phyloP scores from a whole-genome alignment of 92 coral and sea anemone species.

The Zoanthus gigantus region DNA sequence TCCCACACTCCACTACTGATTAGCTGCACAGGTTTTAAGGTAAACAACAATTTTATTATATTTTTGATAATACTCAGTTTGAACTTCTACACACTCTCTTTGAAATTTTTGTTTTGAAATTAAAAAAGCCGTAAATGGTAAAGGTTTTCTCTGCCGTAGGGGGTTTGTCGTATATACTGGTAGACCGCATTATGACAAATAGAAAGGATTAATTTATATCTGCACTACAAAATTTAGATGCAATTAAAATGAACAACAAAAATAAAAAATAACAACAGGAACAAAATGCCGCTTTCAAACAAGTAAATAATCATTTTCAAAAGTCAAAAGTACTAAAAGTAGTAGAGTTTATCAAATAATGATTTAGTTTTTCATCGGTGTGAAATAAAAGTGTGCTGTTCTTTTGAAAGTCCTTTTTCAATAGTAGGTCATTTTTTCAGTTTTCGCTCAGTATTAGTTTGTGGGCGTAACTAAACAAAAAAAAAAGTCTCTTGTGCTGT shows the following conservation, averaged over 20 bases:
- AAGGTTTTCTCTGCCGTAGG: background rate
- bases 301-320: background rate
- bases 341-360: background rate
- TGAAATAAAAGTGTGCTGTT: background rate
- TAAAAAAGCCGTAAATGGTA: no score
- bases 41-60: no score
- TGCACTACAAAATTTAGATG: background rate
- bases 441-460: background rate
- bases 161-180: background rate
- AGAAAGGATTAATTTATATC: conserved; percentile 12
- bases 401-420: background rate
- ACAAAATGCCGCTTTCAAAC: background rate
- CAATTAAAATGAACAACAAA: background rate
- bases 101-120: no score
- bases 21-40: no score
- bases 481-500: no score
- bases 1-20: no score
- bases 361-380: background rate
- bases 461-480: no score
- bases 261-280: background rate
- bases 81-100: no score
- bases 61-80: no score
- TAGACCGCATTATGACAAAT: background rate
- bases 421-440: background rate
- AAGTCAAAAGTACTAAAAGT: background rate